A percentile compares a stretch with the other conserved stretches of the same genome.
Evolutionary conservation across 2,888 invertebrate species (phyloP).

Genomic region (Tethea ocularis): DNA sequence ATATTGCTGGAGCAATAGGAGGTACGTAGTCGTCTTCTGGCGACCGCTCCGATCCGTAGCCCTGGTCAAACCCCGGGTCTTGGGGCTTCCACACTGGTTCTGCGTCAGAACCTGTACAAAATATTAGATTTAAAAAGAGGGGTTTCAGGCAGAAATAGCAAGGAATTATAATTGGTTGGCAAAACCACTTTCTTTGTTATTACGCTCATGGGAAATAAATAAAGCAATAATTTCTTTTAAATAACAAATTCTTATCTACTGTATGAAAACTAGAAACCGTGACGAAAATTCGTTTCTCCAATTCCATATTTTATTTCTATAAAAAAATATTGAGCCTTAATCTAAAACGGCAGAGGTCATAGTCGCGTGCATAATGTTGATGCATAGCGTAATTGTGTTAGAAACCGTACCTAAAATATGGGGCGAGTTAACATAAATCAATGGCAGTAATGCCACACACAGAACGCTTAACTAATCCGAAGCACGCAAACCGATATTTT

Average conservation of each 20-base stretch:
- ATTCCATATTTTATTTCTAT: not conserved
- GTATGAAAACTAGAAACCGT: conserved; percentile 6
- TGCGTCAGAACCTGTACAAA: conserved; percentile 74
- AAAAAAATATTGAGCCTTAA: conserved; percentile 4
- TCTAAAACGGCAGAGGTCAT: not conserved
- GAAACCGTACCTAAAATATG: conserved; percentile 5
- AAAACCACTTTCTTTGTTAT: no score
- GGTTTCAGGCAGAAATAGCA: no score
- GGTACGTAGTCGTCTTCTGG: conserved; percentile 91
- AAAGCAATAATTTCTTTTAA: not conserved
- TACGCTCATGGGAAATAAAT: not conserved
- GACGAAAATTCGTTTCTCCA: conserved; percentile 1
- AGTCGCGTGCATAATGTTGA: conserved; percentile 1
- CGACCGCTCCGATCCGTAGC: conserved; percentile 90
- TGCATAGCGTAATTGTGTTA: conserved; percentile 7
- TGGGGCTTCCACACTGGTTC: conserved; percentile 83
- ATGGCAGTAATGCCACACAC: not conserved
- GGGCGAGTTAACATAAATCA: conserved; percentile 11
- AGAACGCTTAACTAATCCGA: conserved; percentile 54
- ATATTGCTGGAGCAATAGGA: conserved; percentile 81
- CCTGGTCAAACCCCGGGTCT: conserved; percentile 87
- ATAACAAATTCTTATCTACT: not conserved
- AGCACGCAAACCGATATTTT: conserved; percentile 73
- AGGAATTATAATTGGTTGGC: no score
- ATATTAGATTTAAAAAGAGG: not conserved